Base-by-base conservation (phyloP, 2,113 vertebrate species). In the Loxodonta africana region DNA sequence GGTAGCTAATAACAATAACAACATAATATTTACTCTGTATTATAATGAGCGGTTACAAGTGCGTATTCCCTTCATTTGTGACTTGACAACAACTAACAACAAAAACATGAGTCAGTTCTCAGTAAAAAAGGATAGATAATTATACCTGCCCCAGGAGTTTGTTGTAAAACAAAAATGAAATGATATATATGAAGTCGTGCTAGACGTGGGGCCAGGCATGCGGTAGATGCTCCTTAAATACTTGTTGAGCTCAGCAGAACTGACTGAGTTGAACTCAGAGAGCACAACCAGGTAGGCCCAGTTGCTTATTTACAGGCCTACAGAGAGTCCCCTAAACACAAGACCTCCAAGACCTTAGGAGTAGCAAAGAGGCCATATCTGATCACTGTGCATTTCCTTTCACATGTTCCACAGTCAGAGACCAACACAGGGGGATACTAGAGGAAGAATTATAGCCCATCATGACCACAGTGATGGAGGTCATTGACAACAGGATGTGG, bases 221-320 rank as follows among this genome's bases (percentile, higher is more conserved):
- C 51, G 60, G 33, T 18, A 82, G 30, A n/a, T 18, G 11, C 37
- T 86, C 57, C 46, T 11, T 84, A 84, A 81, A 65, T 23, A 15
- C 23, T 46, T 51, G 28, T 1, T 51, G 74, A 65, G 44, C 33
- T 62, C 69, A 71, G 69, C 18, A 69, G 57, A 81, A 53, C 0
- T 37, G 11, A 63, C 28, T 17, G 30, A 33, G 28, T 60, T 77
- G 63, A 85, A 73, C 0, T n/a, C 18, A 82, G 25, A 21, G 48
- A 51, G 3, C 0, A 83, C 6, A 2, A 25, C 9, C 8, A 46
- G 14, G 7, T 23, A 44, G 8, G 62, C n/a, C 37, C 4, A 0
- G 26, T 73, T 37, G 44, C 26, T 82, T 4, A 25, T 46, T 53
- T n/a, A 8, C 5, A 25, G 15, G n/a, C 48, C 37, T 17, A n/a